Evolutionary conservation across 2,797 vertebrate genomes (phyloP), one percentile per base, ranked within the genome.

Genomic region (Lindbergichthys nudifrons): DNA sequence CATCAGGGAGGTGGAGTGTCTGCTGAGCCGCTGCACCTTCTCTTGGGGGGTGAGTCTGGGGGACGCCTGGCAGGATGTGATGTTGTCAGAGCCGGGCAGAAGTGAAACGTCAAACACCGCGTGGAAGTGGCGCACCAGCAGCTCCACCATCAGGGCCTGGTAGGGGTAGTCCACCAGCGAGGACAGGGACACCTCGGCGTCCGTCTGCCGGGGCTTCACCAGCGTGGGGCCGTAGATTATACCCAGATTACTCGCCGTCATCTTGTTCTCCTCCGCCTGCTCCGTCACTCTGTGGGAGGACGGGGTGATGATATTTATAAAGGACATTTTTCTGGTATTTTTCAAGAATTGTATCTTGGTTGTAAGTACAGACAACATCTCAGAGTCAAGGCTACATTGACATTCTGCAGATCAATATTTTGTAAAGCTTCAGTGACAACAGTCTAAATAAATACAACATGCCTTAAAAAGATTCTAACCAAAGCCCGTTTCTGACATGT

Each of bases 151-250:
- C 39, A 96, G 93, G 0, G 97, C 98, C 91, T 99, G 98, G 82
- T 96, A 96, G 3, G 98, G 97, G 88, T 99, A 99, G 83, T 99
- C 98, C 73, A 97, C 97, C 81, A 99, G 93, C 0, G 98, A 98
- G 0, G 97, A 99, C 54, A 99, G 93, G 15, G 97, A 98, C 85
- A 98, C 95, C 2, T 98, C 96, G 0, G 97, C 96, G 4, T 98
- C 95, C 0, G 94, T 94, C 84, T 97, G 96, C 42, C 96, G 95
- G 0, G 97, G 97, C 77, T 97, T 97, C 58, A 99, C 94, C 77
- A 99, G 94, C 2, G 96, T 99, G 52, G 98, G 98, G 53, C 97
- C 98, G 70, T 99, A 99, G 92, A 99, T 99, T 42, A 99, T 97
- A 7, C 97, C 98, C 83, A 99, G 94, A 87, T 99, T 99, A 89